These are phyloP conservation scores for Ptilodon capucinus DNA, from an alignment of 2,888 invertebrate genomes.

Conservation along the genomic window DNA sequence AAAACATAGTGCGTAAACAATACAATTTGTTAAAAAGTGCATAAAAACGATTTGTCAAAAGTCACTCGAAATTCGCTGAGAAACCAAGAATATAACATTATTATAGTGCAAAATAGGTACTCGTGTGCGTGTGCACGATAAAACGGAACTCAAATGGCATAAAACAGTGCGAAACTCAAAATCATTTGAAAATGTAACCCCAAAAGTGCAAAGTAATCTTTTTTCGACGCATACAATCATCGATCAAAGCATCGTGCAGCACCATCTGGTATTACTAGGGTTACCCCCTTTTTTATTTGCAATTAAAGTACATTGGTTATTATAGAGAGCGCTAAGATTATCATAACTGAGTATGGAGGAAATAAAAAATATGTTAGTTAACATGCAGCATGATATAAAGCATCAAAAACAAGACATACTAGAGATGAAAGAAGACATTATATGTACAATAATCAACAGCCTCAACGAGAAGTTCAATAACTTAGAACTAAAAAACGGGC, in stretches of 20 bases:
- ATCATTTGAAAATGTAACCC: background rate
- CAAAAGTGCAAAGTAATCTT: background rate
- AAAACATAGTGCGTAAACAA: too few species aligned
- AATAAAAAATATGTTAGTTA: slow-evolving; percentile 12
- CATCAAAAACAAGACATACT: slow-evolving; percentile 20
- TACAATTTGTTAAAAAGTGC: too few species aligned
- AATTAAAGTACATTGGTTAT: background rate
- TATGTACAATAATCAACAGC: slow-evolving; percentile 15
- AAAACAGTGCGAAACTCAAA: background rate
- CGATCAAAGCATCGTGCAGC: background rate
- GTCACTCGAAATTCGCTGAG: too few species aligned
- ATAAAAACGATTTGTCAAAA: too few species aligned
- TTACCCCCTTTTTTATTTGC: too few species aligned
- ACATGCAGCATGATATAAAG: slow-evolving; percentile 14
- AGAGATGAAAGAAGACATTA: slow-evolving; percentile 26
- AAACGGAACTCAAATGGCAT: background rate
- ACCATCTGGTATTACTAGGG: slow-evolving; percentile 1
- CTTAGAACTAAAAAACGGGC: slow-evolving; percentile 11
- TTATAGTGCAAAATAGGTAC: too few species aligned
- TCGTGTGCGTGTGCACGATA: background rate
- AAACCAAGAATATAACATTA: too few species aligned
- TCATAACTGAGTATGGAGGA: slow-evolving; percentile 3
- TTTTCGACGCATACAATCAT: background rate
- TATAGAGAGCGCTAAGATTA: background rate
- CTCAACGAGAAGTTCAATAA: slow-evolving; percentile 20